Evolutionary conservation across 2,113 vertebrate species (phyloP), one percentile per base, ranked within the genome.

Genomic region (Probosciger aterrimus): DNA sequence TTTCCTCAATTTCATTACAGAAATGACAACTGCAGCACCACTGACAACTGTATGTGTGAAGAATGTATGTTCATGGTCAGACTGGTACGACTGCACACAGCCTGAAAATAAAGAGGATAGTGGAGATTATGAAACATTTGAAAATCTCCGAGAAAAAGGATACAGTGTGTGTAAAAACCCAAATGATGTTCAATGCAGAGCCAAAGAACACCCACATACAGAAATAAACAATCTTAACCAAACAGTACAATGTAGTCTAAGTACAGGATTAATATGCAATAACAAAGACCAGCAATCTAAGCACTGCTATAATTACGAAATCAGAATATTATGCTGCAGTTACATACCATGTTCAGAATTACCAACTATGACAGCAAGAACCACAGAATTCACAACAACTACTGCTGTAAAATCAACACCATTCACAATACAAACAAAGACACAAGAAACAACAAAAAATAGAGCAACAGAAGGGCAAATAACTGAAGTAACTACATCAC

Each of bases 91-190:
- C 18, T 18, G 60, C 7, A 77, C 46, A n/a, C 53, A 46, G 19
- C 98, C 98, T 2, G 88, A 64, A 49, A 20, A 47, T 0, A 75
- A 33, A 9, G 6, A 33, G 5, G 70, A 74, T 1, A 89, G 95
- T 0, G 98, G 98, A 18, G 98, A 98, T 62, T 73, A 98, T 9
- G 98, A 98, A 96, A 98, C 96, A 1, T 82, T 97, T 6, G 60
- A 52, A 22, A 93, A 39, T 8, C 90, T 98, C 53, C 95, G n/a
- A 76, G 4, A 23, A 3, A 87, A 52, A 18, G 98, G 98, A 33
- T 18, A 95, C n/a, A 65, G 7, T 1, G 16, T 98, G 9, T 98
- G 98, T 39, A 18, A 30, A 27, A 73, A 64, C 1, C 97, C 96
- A 0, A 20, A 7, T 0, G 3, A 1, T 3, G 22, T 98, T 4